phyloP scores from a whole-genome alignment of 1,140 invertebrate species.

The Acyrthosiphon pisum region DNA sequence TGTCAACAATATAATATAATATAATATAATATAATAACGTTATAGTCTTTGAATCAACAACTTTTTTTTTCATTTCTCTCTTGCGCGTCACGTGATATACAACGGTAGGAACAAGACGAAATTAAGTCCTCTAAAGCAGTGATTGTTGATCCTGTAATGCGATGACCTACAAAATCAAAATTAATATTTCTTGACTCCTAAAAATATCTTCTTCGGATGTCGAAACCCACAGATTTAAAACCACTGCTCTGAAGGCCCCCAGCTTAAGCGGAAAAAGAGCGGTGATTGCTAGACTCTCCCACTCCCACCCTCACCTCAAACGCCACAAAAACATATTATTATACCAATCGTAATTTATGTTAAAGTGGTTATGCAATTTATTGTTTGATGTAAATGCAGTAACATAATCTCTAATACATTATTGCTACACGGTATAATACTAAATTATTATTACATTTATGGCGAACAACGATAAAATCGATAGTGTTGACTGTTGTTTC shows the following conservation, averaged over 20 bases:
- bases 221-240: not conserved
- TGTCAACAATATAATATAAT: not conserved
- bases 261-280: too few species aligned
- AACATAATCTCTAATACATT: too few species aligned
- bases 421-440: too few species aligned
- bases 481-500: not conserved
- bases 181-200: not conserved
- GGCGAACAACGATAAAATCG: too few species aligned
- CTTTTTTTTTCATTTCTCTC: not conserved
- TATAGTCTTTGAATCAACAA: not conserved
- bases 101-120: not conserved
- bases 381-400: too few species aligned
- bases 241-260: too few species aligned
- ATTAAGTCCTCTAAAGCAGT: not conserved
- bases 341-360: too few species aligned
- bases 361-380: too few species aligned
- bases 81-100: not conserved
- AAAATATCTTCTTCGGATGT: not conserved
- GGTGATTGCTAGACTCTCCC: too few species aligned
- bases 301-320: too few species aligned
- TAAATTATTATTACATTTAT: too few species aligned
- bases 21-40: not conserved
- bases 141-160: not conserved
- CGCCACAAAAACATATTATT: too few species aligned
- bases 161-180: not conserved